Percentiles rank a stretch among this genome's conserved stretches.
These are phyloP conservation scores for Cynaeus angustus DNA, from an alignment of 2,888 invertebrate genomes.

Conservation along the genomic window DNA sequence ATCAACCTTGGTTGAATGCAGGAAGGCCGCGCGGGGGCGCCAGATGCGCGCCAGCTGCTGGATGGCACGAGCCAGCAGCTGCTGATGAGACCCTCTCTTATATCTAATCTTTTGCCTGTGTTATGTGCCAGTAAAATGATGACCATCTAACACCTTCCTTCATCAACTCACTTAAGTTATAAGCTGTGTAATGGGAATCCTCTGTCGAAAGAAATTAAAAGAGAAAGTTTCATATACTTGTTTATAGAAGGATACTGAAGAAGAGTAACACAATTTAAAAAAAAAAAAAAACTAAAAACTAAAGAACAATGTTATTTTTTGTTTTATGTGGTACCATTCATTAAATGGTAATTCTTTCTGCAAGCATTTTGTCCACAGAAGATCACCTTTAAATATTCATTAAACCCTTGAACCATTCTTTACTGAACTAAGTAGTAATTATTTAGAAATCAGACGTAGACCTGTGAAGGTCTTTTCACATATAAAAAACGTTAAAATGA, in stretches of 20 bases:
- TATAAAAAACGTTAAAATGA: slow-evolving; percentile 27
- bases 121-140: slow-evolving; percentile 42
- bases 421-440: too few relatives aligned
- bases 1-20: slow-evolving; percentile 49
- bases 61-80: slow-evolving; percentile 53
- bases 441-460: not conserved
- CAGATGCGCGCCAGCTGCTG: slow-evolving; percentile 54
- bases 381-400: too few relatives aligned
- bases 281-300: too few relatives aligned
- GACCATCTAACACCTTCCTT: slow-evolving; percentile 43
- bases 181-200: not conserved
- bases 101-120: slow-evolving; percentile 47
- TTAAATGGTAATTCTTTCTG: too few relatives aligned
- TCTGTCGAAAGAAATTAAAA: too few relatives aligned
- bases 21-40: slow-evolving; percentile 55
- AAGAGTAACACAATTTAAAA: too few relatives aligned
- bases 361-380: too few relatives aligned
- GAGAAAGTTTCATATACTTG: too few relatives aligned
- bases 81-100: slow-evolving; percentile 46
- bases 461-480: slow-evolving; percentile 22
- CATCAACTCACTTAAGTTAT: slow-evolving; percentile 11
- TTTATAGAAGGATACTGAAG: too few relatives aligned
- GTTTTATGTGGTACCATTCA: too few relatives aligned
- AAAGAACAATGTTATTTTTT: too few relatives aligned
- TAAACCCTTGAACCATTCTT: too few relatives aligned